A percentile compares a stretch with the other conserved stretches of the same genome.
phyloP scores from a whole-genome alignment of 1,140 invertebrate genomes.

The Solen grandis region DNA sequence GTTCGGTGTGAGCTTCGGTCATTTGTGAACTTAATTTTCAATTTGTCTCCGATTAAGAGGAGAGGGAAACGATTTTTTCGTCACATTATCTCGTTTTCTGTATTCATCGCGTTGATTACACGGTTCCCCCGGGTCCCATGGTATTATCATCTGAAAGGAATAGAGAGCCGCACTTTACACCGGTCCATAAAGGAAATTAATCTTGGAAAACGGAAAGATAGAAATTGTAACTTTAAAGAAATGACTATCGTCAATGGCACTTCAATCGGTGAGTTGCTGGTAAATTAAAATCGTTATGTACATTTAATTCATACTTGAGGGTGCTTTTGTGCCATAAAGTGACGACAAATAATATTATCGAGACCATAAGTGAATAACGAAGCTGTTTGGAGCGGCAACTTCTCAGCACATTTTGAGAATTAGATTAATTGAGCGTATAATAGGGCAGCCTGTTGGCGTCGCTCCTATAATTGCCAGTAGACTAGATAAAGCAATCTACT shows the following conservation, averaged over 20 bases:
- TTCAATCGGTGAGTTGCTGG: slow-evolving; percentile 30
- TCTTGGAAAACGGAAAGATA: slow-evolving; percentile 38
- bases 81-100: slow-evolving; percentile 48
- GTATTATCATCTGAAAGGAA: slow-evolving; percentile 55
- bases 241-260: slow-evolving; percentile 38
- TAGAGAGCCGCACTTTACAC: background rate
- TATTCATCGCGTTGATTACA: slow-evolving; percentile 53
- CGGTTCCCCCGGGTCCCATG: slow-evolving; percentile 27
- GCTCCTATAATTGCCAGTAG: background rate
- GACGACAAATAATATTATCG: slow-evolving; percentile 41
- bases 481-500: background rate
- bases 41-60: slow-evolving; percentile 57
- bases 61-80: slow-evolving; percentile 49
- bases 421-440: slow-evolving; percentile 35
- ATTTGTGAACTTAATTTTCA: slow-evolving; percentile 60
- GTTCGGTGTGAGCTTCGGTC: slow-evolving; percentile 38
- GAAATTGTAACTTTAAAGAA: slow-evolving; percentile 56
- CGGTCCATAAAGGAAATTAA: slow-evolving; percentile 55
- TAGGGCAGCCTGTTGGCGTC: background rate
- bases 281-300: slow-evolving; percentile 54
- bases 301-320: slow-evolving; percentile 47
- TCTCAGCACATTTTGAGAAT: slow-evolving; percentile 12
- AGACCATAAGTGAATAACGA: slow-evolving; percentile 35
- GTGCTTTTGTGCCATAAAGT: slow-evolving; percentile 11
- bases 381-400: background rate